These are phyloP conservation scores for Mandrillus leucophaeus DNA, from an alignment of 2,113 vertebrate species.

Conservation along the genomic window DNA sequence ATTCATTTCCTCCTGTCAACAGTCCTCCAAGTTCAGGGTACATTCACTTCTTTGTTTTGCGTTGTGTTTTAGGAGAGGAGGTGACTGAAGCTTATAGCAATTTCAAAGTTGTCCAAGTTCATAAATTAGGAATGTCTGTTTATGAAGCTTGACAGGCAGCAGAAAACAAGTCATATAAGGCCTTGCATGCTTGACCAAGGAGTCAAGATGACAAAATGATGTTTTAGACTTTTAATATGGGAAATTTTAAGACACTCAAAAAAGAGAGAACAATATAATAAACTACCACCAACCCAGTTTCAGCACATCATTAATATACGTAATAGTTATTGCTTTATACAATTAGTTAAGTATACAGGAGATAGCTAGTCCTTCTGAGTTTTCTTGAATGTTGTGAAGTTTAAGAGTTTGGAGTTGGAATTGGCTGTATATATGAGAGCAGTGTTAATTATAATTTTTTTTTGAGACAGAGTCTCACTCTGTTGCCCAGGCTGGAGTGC, in stretches of 20 bases:
- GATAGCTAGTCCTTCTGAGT: neutral
- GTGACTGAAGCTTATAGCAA: neutral
- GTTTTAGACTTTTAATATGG: neutral
- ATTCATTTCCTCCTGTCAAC: neutral
- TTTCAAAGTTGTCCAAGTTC: neutral
- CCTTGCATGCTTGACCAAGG: neutral
- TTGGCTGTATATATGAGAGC: neutral
- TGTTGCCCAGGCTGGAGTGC: no score
- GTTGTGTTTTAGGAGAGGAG: neutral
- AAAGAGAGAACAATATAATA: neutral
- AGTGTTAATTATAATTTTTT: neutral
- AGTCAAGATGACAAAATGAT: neutral
- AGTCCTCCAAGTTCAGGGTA: neutral
- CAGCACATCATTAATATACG: neutral
- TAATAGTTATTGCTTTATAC: neutral
- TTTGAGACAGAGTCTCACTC: no score
- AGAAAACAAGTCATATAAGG: neutral
- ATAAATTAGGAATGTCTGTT: neutral
- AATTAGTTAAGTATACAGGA: neutral
- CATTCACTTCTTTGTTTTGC: neutral
- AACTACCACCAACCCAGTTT: neutral
- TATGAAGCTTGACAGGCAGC: neutral
- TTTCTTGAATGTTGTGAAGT: neutral
- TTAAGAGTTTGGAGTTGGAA: slow-evolving; percentile 5
- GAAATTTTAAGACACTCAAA: neutral